Base-by-base conservation (phyloP, 2,113 vertebrate genomes). In the Eupsittula cactorum region DNA sequence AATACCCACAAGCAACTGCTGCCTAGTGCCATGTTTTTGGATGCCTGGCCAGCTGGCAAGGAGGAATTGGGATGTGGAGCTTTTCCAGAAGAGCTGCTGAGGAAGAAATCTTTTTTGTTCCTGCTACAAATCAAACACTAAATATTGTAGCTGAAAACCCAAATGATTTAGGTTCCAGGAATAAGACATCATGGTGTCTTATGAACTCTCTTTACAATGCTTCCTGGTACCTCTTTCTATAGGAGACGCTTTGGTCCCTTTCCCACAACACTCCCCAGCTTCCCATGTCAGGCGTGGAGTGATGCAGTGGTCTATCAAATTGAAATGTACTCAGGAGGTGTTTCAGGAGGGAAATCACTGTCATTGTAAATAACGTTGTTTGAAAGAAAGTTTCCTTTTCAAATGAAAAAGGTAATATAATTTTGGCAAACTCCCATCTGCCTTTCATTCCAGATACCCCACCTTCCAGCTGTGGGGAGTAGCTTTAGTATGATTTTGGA, bases 51-150 rank as follows among this genome's bases (percentile, higher is more conserved):
- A 96, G 91, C 91, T 95, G 86, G 95, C 94, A 86, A 68, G 83
- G 69, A 79, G 73, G 62, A 73, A 52, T 0, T 35, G 74, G 88
- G 92, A 88, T 60, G 88, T 95, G 95, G 96, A 96, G 86, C 73
- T 92, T 78, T 90, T 96, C 95, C 93, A 96, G 88, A 75, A 95
- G 57, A 80, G 69, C 81, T 95, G 88, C 89, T 88, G 89, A 95
- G 74, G 84, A 87, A 89, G 89, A 39, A 31, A 2, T 19, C 35
- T 63, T 81, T 50, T 84, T 18, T 33, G 24, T 81, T 70, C 80
- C 50, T 68, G 76, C 86, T 88, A 90, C 91, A 94, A 96, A 94
- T 81, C 91, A 95, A 95, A 95, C 44, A 91, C 84, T 79, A 95
- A 96, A 96, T 95, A 95, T 92, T 95, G 94, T 84, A 81, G 77